Evolutionary conservation across 2,113 vertebrate species (phyloP).

Genomic region (Craseonycteris thonglongyai): DNA sequence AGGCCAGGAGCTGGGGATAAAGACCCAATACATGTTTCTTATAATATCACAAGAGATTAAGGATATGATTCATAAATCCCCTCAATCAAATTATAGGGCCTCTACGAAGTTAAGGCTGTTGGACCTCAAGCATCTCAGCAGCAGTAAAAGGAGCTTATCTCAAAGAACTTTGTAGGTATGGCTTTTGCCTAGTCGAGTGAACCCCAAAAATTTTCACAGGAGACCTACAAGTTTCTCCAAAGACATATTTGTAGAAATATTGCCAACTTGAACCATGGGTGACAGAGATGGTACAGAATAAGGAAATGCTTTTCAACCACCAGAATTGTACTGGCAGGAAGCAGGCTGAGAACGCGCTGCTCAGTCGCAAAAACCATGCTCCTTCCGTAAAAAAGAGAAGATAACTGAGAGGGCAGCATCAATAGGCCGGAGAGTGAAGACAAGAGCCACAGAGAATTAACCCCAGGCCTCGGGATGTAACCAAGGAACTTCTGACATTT

Average conservation of each 20-base stretch:
- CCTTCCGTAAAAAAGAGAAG: constrained; percentile 17
- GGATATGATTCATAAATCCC: background rate
- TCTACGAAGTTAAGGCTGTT: background rate
- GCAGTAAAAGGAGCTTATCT: background rate
- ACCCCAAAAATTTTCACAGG: background rate
- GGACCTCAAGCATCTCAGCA: background rate
- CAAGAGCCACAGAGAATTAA: background rate
- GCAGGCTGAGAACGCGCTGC: background rate
- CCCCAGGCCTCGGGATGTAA: background rate
- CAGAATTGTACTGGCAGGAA: background rate
- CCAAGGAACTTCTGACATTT: background rate
- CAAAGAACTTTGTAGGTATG: background rate
- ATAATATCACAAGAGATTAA: background rate
- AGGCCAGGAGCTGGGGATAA: background rate
- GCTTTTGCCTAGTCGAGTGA: background rate
- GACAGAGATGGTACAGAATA: background rate
- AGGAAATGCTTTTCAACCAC: background rate
- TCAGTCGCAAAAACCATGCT: background rate
- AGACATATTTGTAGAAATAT: background rate
- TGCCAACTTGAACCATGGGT: background rate
- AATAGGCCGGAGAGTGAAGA: background rate
- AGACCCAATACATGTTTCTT: background rate
- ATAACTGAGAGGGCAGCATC: background rate
- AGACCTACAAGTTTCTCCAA: background rate
- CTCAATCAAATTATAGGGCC: background rate